A percentile compares a stretch with the other conserved stretches of the same genome.
phyloP scores from a whole-genome alignment of 2,113 vertebrate genomes.

The Phrynosoma blainvillii region DNA sequence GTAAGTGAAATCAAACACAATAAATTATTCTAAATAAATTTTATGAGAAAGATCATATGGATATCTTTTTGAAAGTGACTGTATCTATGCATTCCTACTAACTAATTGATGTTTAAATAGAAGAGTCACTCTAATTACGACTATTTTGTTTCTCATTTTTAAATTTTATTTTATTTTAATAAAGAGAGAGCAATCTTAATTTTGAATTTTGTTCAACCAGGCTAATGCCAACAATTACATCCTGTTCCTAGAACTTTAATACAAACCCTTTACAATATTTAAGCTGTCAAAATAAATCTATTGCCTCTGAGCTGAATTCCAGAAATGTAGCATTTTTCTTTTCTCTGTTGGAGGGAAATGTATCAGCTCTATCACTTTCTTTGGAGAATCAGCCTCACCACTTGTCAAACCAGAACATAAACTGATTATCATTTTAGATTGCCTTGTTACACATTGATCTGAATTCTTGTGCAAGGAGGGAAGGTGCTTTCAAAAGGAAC shows the following conservation, averaged over 20 bases:
- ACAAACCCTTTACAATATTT: background rate
- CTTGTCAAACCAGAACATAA: slow-evolving; percentile 40
- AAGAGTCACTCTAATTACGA: background rate
- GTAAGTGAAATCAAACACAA: background rate
- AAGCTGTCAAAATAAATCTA: slow-evolving; percentile 4
- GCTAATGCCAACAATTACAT: fast-evolving
- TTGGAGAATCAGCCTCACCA: slow-evolving; percentile 21
- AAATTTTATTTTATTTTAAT: background rate
- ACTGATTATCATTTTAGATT: slow-evolving; percentile 32
- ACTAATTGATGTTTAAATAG: background rate
- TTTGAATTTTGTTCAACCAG: background rate
- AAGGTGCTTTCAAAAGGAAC: slow-evolving; percentile 32
- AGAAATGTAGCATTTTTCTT: slow-evolving; percentile 40
- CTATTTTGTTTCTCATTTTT: background rate
- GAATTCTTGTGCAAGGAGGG: slow-evolving; percentile 48
- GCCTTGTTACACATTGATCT: slow-evolving; percentile 33
- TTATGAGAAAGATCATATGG: background rate
- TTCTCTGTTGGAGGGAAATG: slow-evolving; percentile 12
- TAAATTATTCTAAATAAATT: background rate
- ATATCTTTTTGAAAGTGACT: background rate
- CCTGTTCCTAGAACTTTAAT: slow-evolving; percentile 11
- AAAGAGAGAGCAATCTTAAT: background rate
- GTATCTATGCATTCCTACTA: background rate
- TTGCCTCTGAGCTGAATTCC: slow-evolving; percentile 1
- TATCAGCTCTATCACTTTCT: slow-evolving; percentile 31